Base-by-base conservation (phyloP, 2,113 vertebrate species). In the Callaeas wilsoni region DNA sequence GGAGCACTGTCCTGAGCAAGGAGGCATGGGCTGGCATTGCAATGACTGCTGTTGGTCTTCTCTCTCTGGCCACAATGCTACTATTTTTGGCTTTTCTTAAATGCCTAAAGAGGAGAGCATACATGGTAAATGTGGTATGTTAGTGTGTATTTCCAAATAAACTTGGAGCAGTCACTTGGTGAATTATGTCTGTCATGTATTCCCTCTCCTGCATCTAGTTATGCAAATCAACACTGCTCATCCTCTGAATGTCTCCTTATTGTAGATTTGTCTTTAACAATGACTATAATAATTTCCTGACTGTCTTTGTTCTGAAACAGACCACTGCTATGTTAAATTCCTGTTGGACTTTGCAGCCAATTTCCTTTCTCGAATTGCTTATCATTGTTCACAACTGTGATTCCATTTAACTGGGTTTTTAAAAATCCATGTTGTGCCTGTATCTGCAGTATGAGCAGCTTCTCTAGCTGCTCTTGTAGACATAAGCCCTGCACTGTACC, bases 111-210 rank as follows among this genome's bases (percentile, higher is more conserved):
- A 93, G 50, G 94, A 96, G 90, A 90, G 80, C 32, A 1, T 47
- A 44, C 4, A 14, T 42, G 62, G 42, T 82, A 39, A 94, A 95
- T 35, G 22, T 37, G 8, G n/a, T 26, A 19, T 6, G 1, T 30
- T 96, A 95, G 22, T 39, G 5, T 55, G 10, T 12, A 19, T 56
- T 50, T 82, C 57, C 21, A 52, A 97, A 96, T 96, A 94, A 97
- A 94, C 17, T 26, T 81, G 64, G 21, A 62, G 30, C 10, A 63
- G 18, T 77, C 42, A 37, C 71, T 83, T 41, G 57, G 56, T 70
- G 56, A 77, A 29, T 62, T 56, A n/a, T 41, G 37, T 39, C 32
- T 78, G 71, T 50, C 4, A 2, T 70, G 37, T 42, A 12, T 70
- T 71, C 16, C 10, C 4, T 84, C 16, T 57, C 9, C 27, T 63